Percentiles rank a stretch among this genome's conserved stretches.
phyloP scores from a whole-genome alignment of 64 coral and sea anemone species.

The Dendronephthya gigantea region DNA sequence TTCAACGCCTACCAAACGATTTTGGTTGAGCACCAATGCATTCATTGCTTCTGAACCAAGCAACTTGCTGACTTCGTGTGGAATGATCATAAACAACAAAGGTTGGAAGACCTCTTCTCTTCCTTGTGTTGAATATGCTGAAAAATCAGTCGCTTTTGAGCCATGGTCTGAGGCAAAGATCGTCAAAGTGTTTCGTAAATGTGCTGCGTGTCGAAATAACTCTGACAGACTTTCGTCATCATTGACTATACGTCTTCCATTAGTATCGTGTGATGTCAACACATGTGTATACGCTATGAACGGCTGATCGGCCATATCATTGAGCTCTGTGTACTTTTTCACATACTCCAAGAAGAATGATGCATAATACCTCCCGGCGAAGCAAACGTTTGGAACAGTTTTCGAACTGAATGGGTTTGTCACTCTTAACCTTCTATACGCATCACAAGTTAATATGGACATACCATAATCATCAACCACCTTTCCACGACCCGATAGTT shows the following conservation, averaged over 20 bases:
- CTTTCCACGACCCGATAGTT: background rate
- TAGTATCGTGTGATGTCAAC: constrained; percentile 65
- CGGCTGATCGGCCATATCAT: constrained; percentile 39
- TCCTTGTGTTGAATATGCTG: constrained; percentile 47
- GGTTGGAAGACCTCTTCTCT: constrained; percentile 74
- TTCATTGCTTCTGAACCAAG: constrained; percentile 60
- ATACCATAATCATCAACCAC: constrained; percentile 63
- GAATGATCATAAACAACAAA: constrained; percentile 85
- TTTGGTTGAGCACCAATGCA: constrained; percentile 57
- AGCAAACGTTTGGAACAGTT: constrained; percentile 47
- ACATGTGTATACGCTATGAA: constrained; percentile 68
- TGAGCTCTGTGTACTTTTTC: constrained; percentile 19
- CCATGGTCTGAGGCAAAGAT: constrained; percentile 84
- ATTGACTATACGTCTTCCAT: constrained; percentile 54
- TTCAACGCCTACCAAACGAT: constrained; percentile 52
- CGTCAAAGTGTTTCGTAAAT: constrained; percentile 57
- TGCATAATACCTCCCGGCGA: constrained; percentile 51
- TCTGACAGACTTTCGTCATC: constrained; percentile 52
- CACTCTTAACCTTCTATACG: constrained; percentile 30
- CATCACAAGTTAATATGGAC: constrained; percentile 46
- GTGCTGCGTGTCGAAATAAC: constrained; percentile 46
- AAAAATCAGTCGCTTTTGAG: constrained; percentile 55
- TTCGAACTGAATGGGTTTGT: constrained; percentile 52
- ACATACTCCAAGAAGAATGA: constrained; percentile 58
- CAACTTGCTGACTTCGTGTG: constrained; percentile 48